A percentile compares a stretch with the other conserved stretches of the same genome.
phyloP scores from a whole-genome alignment of 1,140 invertebrate species.

The Trachelipus rathkii region DNA sequence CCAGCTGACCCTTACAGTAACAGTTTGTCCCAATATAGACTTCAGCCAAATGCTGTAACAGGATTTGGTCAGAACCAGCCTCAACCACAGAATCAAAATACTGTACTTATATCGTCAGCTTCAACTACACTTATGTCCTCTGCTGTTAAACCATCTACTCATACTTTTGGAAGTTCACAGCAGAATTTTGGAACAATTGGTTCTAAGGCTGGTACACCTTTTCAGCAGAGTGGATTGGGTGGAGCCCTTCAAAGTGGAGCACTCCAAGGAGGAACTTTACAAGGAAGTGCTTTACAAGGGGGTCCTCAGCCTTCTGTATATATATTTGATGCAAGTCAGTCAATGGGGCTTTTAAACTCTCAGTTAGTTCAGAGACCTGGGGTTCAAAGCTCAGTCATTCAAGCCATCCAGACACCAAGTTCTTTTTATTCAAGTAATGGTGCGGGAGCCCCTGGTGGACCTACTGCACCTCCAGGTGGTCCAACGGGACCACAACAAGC shows the following conservation, averaged over 20 bases:
- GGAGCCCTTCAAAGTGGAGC: conserved; percentile 45
- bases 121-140: conserved; percentile 85
- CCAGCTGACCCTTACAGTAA: conserved; percentile 75
- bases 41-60: conserved; percentile 57
- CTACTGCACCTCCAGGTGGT: conserved; percentile 38
- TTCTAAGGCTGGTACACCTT: conserved; percentile 55
- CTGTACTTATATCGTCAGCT: conserved; percentile 80
- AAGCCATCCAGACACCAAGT: conserved; percentile 56
- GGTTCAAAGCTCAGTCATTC: conserved; percentile 51
- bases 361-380: conserved; percentile 59
- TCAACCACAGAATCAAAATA: conserved; percentile 76
- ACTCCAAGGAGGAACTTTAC: conserved; percentile 48
- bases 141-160: conserved; percentile 72
- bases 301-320: conserved; percentile 56
- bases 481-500: conserved; percentile 52
- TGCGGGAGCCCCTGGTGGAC: conserved; percentile 39
- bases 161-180: conserved; percentile 44
- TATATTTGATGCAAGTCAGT: conserved; percentile 52
- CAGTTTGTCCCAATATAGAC: conserved; percentile 67
- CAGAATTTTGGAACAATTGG: conserved; percentile 79
- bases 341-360: conserved; percentile 52
- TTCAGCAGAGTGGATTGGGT: conserved; percentile 48
- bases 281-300: conserved; percentile 45
- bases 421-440: conserved; percentile 55
- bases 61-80: conserved; percentile 69